Conservation (phyloP, 2,113 vertebrate genomes). For the Elephantulus edwardii region DNA sequence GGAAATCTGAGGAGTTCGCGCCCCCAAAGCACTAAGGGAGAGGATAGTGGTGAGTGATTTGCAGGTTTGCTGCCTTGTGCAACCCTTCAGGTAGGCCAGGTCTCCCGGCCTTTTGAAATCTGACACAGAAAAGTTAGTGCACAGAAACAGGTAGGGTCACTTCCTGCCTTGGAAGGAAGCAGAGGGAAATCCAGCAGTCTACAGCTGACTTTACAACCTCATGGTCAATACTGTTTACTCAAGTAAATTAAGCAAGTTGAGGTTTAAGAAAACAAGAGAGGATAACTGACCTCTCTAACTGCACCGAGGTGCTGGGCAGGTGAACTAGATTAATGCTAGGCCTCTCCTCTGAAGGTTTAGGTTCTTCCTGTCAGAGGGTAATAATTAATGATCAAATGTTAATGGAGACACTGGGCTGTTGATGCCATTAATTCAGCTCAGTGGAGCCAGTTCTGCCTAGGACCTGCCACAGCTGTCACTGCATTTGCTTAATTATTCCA, state of each 20-base stretch:
- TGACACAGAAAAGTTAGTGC: background rate
- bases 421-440: slow-evolving; percentile 96
- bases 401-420: slow-evolving; percentile 90
- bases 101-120: slow-evolving; percentile 10
- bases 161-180: background rate
- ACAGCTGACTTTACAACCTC: slow-evolving; percentile 26
- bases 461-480: slow-evolving; percentile 94
- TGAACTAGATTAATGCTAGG: slow-evolving; percentile 85
- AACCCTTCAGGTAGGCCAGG: slow-evolving; percentile 22
- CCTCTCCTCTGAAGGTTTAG: slow-evolving; percentile 86
- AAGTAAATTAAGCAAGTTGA: slow-evolving; percentile 48
- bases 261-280: background rate
- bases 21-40: background rate
- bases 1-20: background rate
- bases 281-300: background rate
- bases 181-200: background rate
- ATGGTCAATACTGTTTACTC: slow-evolving; percentile 18
- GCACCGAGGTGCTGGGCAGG: slow-evolving; percentile 82
- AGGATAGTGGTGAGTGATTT: background rate
- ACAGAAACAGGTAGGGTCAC: background rate
- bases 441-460: slow-evolving; percentile 90
- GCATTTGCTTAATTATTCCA: slow-evolving; percentile 94
- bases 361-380: slow-evolving; percentile 88
- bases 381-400: slow-evolving; percentile 94
- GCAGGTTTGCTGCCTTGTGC: background rate